Evolutionary conservation across 2,113 vertebrate species (phyloP), one percentile per base, ranked within the genome.

Genomic region (Anser brachyrhynchus): DNA sequence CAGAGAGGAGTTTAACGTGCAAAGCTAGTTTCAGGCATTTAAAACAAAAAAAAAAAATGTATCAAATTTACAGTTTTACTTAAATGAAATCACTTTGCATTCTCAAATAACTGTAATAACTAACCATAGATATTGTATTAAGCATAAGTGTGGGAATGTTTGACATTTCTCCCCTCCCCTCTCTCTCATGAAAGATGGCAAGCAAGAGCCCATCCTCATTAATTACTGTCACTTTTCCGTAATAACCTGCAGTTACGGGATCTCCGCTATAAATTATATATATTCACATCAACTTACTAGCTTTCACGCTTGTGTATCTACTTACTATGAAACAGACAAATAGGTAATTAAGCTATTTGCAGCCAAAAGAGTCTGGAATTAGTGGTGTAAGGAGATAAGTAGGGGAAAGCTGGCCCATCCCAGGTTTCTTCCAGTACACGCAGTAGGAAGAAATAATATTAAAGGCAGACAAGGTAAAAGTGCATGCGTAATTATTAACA

Each of bases 281-380:
- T 78, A 93, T 95, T 97, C 96, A 94, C 80, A 89, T 78, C 59
- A 87, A 73, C 87, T 90, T 92, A 57, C 80, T 71, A 71, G 76
- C 66, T 94, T 96, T 89, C 84, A 89, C 4, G 6, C n/a, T 81
- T 26, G 1, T 62, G 52, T 72, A 96, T 87, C 85, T 87, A 92
- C 93, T 97, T 96, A 91, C 72, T 57, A 22, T 10, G 62, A 92
- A 92, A 90, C 41, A 87, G 87, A 96, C 65, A 83, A 93, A 92
- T 57, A 93, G 67, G 70, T 77, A 93, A 97, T 96, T 96, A 96
- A 95, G 90, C 55, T 90, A 89, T 93, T 90, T 93, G 70, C 89
- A 81, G 74, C 73, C 78, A 76, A 9, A 94, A 44, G 81, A 89
- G 55, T 51, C 81, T 43, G 46, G 69, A 92, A 93, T 88, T 90